These are phyloP conservation scores for Intellagama lesueurii DNA, from an alignment of 2,797 vertebrate species.

Conservation along the genomic window DNA sequence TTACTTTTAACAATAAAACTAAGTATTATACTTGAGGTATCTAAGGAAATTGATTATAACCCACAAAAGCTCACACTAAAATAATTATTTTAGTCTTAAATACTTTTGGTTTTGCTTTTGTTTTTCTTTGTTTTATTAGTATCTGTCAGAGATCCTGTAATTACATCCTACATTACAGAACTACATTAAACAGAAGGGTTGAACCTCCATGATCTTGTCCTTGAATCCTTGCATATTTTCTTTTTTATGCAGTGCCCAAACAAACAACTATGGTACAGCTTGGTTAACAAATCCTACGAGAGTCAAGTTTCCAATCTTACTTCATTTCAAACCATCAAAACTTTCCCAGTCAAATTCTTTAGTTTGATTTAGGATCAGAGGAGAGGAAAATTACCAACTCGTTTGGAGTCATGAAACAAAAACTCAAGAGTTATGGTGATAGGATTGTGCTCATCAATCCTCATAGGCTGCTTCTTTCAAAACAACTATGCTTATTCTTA, in stretches of 20 bases:
- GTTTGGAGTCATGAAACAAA: not conserved
- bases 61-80: too few relatives aligned
- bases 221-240: not conserved
- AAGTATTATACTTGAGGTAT: too few relatives aligned
- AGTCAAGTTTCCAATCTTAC: constrained; percentile 22
- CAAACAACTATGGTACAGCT: constrained; percentile 21
- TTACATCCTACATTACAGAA: not conserved
- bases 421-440: not conserved
- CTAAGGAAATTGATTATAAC: too few relatives aligned
- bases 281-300: not conserved
- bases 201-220: not conserved
- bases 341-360: constrained; percentile 50
- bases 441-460: not conserved
- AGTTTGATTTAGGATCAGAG: constrained; percentile 25
- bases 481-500: not conserved
- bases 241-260: constrained; percentile 20
- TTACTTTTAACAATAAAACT: too few relatives aligned
- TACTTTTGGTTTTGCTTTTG: not conserved
- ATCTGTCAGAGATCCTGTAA: not conserved
- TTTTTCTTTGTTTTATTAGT: not conserved
- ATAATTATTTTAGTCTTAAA: not conserved
- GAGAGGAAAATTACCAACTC: not conserved
- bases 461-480: not conserved
- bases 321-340: constrained; percentile 13
- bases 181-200: not conserved